Evolutionary conservation across 2,797 vertebrate species (phyloP), one percentile per base, ranked within the genome.

Genomic region (Lepus oiostolus): DNA sequence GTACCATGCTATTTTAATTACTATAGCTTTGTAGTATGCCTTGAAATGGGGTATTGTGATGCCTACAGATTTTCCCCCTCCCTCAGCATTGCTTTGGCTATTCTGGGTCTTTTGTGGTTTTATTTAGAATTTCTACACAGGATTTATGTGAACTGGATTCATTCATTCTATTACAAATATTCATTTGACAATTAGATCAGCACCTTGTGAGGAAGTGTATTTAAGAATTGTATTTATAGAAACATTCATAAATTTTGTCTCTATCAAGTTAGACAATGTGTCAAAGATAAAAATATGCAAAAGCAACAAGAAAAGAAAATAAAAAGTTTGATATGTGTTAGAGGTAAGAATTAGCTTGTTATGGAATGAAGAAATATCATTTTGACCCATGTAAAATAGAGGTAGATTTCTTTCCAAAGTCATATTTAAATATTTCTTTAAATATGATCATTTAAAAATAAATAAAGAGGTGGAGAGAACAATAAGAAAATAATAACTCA

Each of bases 131-230:
- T 22, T 93, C 35, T 84, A 85, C 84, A 52, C 17, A 50, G 28
- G 1, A 95, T 65, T 90, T 72, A 85, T 32, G 3, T 79, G 65
- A 81, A 47, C 7, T 67, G 7, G 9, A 65, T 52, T 93, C 47
- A 85, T 75, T 21, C n/a, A 80, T 71, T 63, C 21, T n/a, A 76
- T 47, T 82, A 94, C 1, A 38, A 87, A 63, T 2, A 81, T 74
- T 85, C 35, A 74, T 80, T 82, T 89, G 63, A 35, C 13, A 67
- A 89, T 80, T 91, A 84, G 10, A 58, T 72, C 9, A 93, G 16
- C 32, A 50, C 35, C 28, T 4, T 67, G 17, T 85, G 32, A 52
- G 26, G 5, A 3, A 77, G 10, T 58, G 0, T 32, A 77, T 1
- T 1, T 85, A 83, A 10, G 24, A 88, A 85, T 52, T 54, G 47